Conservation (phyloP, 2,888 invertebrate genomes). For the Epicampocera succincta region DNA sequence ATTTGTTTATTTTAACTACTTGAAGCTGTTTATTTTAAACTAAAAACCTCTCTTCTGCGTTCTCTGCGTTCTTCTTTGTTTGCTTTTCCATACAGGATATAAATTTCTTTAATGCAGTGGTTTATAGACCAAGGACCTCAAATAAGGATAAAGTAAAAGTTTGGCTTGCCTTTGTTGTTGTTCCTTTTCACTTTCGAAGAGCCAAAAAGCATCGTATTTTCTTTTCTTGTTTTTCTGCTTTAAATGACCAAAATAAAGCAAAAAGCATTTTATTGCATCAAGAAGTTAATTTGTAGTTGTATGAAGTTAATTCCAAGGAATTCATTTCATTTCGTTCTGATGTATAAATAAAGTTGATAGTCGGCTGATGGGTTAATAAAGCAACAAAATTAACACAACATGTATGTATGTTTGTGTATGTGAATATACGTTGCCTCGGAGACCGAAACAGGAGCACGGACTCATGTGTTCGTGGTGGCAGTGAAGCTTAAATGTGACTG, state of each 20-base stretch:
- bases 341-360: constrained; percentile 53
- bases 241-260: background rate
- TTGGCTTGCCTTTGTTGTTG: background rate
- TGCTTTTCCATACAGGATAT: background rate
- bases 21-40: constrained; percentile 56
- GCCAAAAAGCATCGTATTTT: background rate
- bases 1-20: constrained; percentile 54
- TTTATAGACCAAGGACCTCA: background rate
- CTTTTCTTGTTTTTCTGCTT: background rate
- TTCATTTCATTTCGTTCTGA: constrained; percentile 29
- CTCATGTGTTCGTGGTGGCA: too few relatives aligned
- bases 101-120: constrained; percentile 3
- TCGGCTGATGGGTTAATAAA: constrained; percentile 31
- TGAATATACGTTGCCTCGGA: too few relatives aligned
- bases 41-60: background rate
- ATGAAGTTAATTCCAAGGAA: constrained; percentile 34
- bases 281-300: constrained; percentile 4
- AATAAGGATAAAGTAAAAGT: background rate
- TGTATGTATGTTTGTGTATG: too few relatives aligned
- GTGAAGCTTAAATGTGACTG: too few relatives aligned
- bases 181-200: background rate
- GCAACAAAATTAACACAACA: constrained; percentile 24
- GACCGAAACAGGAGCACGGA: too few relatives aligned
- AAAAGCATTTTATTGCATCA: constrained; percentile 10
- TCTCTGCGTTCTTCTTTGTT: background rate